Base-by-base conservation (phyloP, 2,113 vertebrate genomes). In the Megaptera novaeangliae region DNA sequence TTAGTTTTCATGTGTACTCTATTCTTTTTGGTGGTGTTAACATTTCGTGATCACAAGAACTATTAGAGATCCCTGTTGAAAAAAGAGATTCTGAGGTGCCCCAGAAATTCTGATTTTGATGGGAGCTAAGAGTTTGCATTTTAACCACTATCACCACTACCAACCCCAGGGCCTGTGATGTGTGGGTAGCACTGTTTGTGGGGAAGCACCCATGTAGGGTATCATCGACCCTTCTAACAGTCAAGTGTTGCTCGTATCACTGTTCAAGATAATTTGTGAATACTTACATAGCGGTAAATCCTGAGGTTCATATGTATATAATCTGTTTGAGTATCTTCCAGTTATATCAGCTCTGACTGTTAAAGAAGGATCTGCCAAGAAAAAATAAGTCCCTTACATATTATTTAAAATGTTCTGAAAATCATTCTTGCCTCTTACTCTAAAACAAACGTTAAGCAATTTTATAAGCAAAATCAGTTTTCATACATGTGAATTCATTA, bases 321-420 rank as follows among this genome's bases (percentile, higher is more conserved):
- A 91, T 90, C 99, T 99, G 97, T 99, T 99, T 39, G 98, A 97
- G 12, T 99, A 99, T 97, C 98, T 99, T 80, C 99, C 99, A 3
- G 97, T 99, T 98, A 99, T 98, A 95, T 99, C 99, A 61, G 99
- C 99, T 96, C 99, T 99, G 61, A 99, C 99, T 0, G 99, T 99
- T 98, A 99, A 99, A 49, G 99, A 98, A 14, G 99, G 99, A 94
- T 99, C 99, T 99, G 98, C 13, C 78, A 95, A 98, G 97, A 97
- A 96, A 82, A 8, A 93, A 97, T 15, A 72, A 61, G 92, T 93
- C 15, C 81, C 5, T 36, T 11, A 93, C 15, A 13, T 8, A 31
- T 49, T 88, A 69, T 31, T 92, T 83, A 36, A 46, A 57, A 82
- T 34, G 2, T 34, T 71, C 25, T 64, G 78, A 88, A 80, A 78